Base-by-base conservation (phyloP, 35 echinoderm and acorn worm species). In the Nesometra sesokonis region DNA sequence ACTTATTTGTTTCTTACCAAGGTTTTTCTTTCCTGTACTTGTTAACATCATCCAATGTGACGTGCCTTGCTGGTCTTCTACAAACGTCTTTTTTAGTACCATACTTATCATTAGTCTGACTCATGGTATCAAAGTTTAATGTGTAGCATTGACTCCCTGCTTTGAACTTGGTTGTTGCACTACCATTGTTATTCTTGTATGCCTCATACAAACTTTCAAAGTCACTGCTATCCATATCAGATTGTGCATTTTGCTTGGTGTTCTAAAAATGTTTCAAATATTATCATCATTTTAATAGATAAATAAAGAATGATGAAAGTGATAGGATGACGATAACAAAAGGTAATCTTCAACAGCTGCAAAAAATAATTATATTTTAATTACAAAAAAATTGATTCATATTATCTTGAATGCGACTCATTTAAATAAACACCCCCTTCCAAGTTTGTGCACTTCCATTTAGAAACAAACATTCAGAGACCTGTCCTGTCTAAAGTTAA, bases 41-140 rank as follows among this genome's bases (percentile, higher is more conserved):
- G 0, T 67, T 27, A 11, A 67, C 23, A 67, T 67, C 52, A 9
- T 11, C 21, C 23, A 27, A 27, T 67, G 8, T 67, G 0, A 67
- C 23, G 9, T 67, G 52, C 21, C 23, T 67, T 9, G 21, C 9
- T 19, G 89, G 89, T 82, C 89, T 76, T 36, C 89, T 31, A 8
- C 89, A 36, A 30, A 91, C 89, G 23, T 23, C 29, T 52, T 78
- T 79, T 30, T 40, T 7, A 11, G 89, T 91, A 17, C 3, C 8
- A 30, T 86, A 91, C 17, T 17, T 29, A 29, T 81, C 17, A 52
- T 91, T 91, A 3, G 37, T 78, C 39, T 91, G 89, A 36, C 33
- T 13, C 89, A 91, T 91, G 19, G 67, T 30, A 11, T 27, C 0
- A 30, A 91, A 91, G 78, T 91, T 33, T 11, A 91, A 47, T 15